Base-by-base conservation (phyloP, 2,797 vertebrate genomes). In the Paratrypauchen microcephalus region DNA sequence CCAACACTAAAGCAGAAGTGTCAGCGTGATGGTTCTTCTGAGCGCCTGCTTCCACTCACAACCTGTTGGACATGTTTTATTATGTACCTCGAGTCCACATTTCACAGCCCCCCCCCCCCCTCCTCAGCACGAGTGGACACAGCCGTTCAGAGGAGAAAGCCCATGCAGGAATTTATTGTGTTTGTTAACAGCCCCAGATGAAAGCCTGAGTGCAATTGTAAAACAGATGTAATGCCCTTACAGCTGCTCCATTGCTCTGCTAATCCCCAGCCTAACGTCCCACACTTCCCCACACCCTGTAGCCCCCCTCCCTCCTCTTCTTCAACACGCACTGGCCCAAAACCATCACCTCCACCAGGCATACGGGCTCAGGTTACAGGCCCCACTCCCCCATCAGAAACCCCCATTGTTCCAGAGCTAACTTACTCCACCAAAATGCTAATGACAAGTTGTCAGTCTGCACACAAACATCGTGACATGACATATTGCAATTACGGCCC, bases 201-300 rank as follows among this genome's bases (percentile, higher is more conserved):
- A 94, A 94, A 93, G 92, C 84, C 86, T 70, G 74, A 79, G 87
- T 78, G 89, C 91, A 88, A 91, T 93, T 92, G 91, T 93, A 92
- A 93, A 93, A 92, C 90, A 92, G 91, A 91, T 94, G 92, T 94
- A 93, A 93, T 93, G 87, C 91, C 89, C 90, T 91, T 88, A 93
- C 91, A 94, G 90, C 92, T 92, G 88, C 90, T 91, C 88, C 88
- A 91, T 91, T 85, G 88, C 87, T 80, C 88, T 81, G 84, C 87
- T 94, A 93, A 94, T 94, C 92, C 91, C 87, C 90, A 86, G 89
- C 90, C 92, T 92, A 93, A 93, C 91, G 87, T 71, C 80, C 73
- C 85, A 82, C 86, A 85, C 84, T 88, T 88, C 78, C 73, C 79
- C 81, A 80, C 70, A 69, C 75, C 79, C 80, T 82, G 83, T 36